phyloP scores from a whole-genome alignment of 2,113 vertebrate genomes.

The Oryzias javanicus region DNA sequence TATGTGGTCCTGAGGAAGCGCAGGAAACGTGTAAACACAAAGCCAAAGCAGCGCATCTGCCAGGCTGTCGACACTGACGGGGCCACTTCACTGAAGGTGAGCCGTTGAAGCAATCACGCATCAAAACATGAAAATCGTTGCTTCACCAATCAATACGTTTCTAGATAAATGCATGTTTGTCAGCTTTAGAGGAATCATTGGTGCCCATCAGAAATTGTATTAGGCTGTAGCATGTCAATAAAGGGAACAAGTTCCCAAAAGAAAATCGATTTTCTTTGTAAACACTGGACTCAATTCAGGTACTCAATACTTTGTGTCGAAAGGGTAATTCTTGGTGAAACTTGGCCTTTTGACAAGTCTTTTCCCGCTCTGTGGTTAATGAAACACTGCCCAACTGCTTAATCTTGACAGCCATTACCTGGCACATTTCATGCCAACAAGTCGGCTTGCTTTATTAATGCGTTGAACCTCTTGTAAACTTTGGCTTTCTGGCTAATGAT shows the following conservation, averaged over 20 bases:
- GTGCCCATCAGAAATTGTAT: slow-evolving; percentile 14
- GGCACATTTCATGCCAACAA: slow-evolving; percentile 7
- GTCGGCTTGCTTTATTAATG: slow-evolving; percentile 14
- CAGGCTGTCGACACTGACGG: slow-evolving; percentile 52
- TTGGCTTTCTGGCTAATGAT: slow-evolving; percentile 52
- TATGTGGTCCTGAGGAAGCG: slow-evolving; percentile 80
- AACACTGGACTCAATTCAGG: slow-evolving; percentile 10
- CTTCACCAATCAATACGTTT: slow-evolving; percentile 11
- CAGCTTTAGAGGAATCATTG: slow-evolving; percentile 16
- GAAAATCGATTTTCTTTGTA: slow-evolving; percentile 34
- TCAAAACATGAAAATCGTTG: too few species aligned
- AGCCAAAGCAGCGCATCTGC: slow-evolving; percentile 69
- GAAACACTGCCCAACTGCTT: neutral
- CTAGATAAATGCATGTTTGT: slow-evolving; percentile 11
- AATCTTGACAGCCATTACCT: slow-evolving; percentile 8
- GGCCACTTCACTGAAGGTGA: slow-evolving; percentile 74
- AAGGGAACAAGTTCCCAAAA: neutral
- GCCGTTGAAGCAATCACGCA: slow-evolving; percentile 2
- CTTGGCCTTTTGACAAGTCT: slow-evolving; percentile 2
- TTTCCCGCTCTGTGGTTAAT: neutral
- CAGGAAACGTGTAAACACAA: slow-evolving; percentile 79
- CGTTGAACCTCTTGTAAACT: slow-evolving; percentile 26
- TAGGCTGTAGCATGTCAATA: slow-evolving; percentile 26
- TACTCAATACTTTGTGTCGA: neutral
- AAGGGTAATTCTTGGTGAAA: slow-evolving; percentile 20